phyloP scores from a whole-genome alignment of 1,140 invertebrate genomes.

The Drosophila parvula region DNA sequence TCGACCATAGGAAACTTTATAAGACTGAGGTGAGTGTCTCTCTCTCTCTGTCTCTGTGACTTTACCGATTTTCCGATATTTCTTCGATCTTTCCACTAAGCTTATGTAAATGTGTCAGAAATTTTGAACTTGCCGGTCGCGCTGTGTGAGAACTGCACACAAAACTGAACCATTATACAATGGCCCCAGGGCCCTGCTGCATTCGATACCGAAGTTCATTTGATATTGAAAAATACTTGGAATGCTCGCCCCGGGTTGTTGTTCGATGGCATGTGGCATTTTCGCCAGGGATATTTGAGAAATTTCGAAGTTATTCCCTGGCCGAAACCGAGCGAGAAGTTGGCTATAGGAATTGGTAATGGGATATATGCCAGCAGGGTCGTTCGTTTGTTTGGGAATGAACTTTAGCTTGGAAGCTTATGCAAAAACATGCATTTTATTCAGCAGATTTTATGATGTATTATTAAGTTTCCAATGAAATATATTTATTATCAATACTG shows the following conservation, averaged over 20 bases:
- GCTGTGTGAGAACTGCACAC: slow-evolving; percentile 65
- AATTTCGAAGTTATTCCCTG: slow-evolving; percentile 16
- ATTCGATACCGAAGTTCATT: slow-evolving; percentile 54
- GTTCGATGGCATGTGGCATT: slow-evolving; percentile 44
- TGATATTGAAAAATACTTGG: slow-evolving; percentile 32
- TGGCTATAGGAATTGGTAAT: slow-evolving; percentile 33
- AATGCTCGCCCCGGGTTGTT: slow-evolving; percentile 15
- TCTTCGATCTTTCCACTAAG: slow-evolving; percentile 40
- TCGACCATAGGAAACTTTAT: slow-evolving; percentile 80
- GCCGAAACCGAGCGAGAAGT: slow-evolving; percentile 13
- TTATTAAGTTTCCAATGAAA: too few species aligned
- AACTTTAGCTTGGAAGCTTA: slow-evolving; percentile 1
- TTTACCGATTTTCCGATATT: not conserved
- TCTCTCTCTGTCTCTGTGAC: slow-evolving; percentile 2
- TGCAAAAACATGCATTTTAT: not conserved
- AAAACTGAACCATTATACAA: slow-evolving; percentile 64
- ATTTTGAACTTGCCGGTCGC: slow-evolving; percentile 40
- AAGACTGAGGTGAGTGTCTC: slow-evolving; percentile 81
- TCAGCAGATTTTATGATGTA: not conserved
- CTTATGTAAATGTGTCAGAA: slow-evolving; percentile 69
- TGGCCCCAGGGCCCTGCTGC: slow-evolving; percentile 4
- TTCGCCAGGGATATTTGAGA: slow-evolving; percentile 19
- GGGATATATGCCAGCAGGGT: slow-evolving; percentile 25
- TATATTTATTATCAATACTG: too few species aligned
- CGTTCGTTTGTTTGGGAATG: slow-evolving; percentile 11